Percentiles rank a stretch among this genome's conserved stretches.
These are phyloP conservation scores for Donacobius atricapilla DNA, from an alignment of 2,113 vertebrate species.

Conservation along the genomic window DNA sequence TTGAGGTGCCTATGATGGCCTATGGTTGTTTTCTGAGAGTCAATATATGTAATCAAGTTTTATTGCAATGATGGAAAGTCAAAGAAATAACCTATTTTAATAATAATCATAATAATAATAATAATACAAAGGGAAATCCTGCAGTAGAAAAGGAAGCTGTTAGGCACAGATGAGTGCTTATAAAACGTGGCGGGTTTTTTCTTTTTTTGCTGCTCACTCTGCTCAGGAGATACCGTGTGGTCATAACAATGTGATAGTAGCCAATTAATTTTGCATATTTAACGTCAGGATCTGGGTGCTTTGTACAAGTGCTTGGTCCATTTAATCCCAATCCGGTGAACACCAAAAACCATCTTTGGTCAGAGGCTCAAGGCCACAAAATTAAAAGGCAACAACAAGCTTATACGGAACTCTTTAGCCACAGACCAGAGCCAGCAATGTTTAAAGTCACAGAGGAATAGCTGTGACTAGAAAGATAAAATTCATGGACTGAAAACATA, in stretches of 20 bases:
- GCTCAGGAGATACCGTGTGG: conserved; percentile 2
- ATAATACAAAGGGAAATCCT: background rate
- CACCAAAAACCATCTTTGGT: conserved; percentile 36
- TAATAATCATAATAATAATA: background rate
- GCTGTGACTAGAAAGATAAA: background rate
- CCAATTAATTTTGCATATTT: conserved; percentile 68
- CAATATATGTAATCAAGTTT: conserved; percentile 65
- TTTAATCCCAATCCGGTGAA: conserved; percentile 61
- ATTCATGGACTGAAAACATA: background rate
- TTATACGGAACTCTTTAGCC: conserved; percentile 44
- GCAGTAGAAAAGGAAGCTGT: conserved; percentile 30
- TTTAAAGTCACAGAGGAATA: conserved; percentile 14
- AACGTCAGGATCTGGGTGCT: conserved; percentile 50
- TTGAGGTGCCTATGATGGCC: conserved; percentile 65
- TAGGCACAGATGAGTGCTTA: conserved; percentile 1
- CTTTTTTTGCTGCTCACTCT: conserved; percentile 31
- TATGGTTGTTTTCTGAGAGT: conserved; percentile 57
- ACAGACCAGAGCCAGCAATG: background rate
- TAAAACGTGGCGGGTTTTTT: background rate
- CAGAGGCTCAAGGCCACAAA: conserved; percentile 62
- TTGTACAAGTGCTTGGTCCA: conserved; percentile 29
- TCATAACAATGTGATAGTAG: conserved; percentile 35
- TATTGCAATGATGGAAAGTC: conserved; percentile 48
- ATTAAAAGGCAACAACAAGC: conserved; percentile 62
- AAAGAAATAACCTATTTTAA: conserved; percentile 31